Percentiles rank a stretch among this genome's conserved stretches.
Evolutionary conservation across 2,797 vertebrate species (phyloP).

Genomic region (Periophthalmus magnuspinnatus): DNA sequence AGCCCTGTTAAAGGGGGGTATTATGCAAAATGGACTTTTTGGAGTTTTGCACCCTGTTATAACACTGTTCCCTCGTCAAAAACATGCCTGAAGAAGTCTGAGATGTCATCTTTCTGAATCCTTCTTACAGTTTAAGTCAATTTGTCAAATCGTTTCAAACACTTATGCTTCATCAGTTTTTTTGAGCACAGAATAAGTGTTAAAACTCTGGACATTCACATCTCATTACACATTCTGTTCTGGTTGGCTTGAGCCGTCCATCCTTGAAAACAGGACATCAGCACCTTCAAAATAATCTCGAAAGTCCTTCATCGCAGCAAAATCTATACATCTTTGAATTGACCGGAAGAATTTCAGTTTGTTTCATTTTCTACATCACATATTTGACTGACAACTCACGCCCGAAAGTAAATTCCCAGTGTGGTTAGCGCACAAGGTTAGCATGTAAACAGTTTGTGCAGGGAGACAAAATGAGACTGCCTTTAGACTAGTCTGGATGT

Average conservation of each 20-base stretch:
- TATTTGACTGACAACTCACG: neutral
- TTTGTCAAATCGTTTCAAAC: neutral
- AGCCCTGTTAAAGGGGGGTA: too few relatives aligned
- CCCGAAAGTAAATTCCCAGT: too few relatives aligned
- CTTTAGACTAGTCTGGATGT: too few relatives aligned
- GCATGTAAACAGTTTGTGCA: too few relatives aligned
- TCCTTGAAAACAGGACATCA: slow-evolving; percentile 1
- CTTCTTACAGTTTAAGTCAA: too few relatives aligned
- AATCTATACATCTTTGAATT: neutral
- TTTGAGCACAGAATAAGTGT: neutral
- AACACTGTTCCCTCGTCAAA: too few relatives aligned
- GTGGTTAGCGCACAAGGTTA: too few relatives aligned
- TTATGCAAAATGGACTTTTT: too few relatives aligned
- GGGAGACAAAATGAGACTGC: too few relatives aligned
- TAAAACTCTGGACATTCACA: neutral
- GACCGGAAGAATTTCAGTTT: neutral
- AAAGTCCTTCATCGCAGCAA: neutral
- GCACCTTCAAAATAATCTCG: neutral
- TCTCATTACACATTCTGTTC: neutral
- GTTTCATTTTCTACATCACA: neutral
- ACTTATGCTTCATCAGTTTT: neutral
- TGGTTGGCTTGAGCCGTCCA: neutral
- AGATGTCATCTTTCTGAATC: too few relatives aligned
- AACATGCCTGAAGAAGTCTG: too few relatives aligned
- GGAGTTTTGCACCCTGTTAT: too few relatives aligned